Percentiles rank a stretch among this genome's conserved stretches.
Conservation (phyloP, 2,797 vertebrate species). For the Distichodus sexfasciatus region DNA sequence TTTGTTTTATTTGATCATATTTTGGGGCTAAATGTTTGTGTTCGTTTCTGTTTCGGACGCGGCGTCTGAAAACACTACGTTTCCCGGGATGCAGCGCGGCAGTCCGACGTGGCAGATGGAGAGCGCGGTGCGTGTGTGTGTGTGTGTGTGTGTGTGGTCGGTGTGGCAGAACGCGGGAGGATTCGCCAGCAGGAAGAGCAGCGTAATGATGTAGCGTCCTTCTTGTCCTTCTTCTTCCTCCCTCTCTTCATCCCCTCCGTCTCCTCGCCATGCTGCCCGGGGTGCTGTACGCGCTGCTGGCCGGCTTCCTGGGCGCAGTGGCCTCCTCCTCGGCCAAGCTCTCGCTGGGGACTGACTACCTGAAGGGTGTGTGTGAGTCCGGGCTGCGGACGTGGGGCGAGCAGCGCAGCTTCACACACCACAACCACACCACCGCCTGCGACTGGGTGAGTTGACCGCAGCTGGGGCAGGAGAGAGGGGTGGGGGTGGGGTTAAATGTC, state of each 20-base stretch:
- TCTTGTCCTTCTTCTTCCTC: constrained; percentile 52
- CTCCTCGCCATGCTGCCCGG: constrained; percentile 73
- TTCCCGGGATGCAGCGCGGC: too few relatives aligned
- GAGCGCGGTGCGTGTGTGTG: neutral
- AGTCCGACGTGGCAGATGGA: neutral
- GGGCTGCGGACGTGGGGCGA: constrained; percentile 74
- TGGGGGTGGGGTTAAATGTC: too few relatives aligned
- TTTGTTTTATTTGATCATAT: too few relatives aligned
- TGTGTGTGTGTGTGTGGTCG: neutral
- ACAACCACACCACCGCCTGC: constrained; percentile 72
- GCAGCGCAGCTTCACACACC: constrained; percentile 67
- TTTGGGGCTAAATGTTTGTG: too few relatives aligned
- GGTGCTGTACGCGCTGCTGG: constrained; percentile 79
- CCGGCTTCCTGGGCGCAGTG: constrained; percentile 85
- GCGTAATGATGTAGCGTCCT: too few relatives aligned
- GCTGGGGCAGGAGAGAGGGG: neutral
- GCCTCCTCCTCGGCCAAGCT: constrained; percentile 86
- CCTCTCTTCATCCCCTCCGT: constrained; percentile 58
- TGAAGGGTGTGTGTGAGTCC: constrained; percentile 77
- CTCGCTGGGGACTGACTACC: constrained; percentile 80
- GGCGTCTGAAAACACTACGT: too few relatives aligned
- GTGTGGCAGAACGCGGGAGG: neutral
- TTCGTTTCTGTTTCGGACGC: too few relatives aligned
- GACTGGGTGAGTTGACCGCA: constrained; percentile 70
- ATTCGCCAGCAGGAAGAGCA: too few relatives aligned